phyloP scores from a whole-genome alignment of 2,113 vertebrate genomes.

The Coregonus clupeaformis region DNA sequence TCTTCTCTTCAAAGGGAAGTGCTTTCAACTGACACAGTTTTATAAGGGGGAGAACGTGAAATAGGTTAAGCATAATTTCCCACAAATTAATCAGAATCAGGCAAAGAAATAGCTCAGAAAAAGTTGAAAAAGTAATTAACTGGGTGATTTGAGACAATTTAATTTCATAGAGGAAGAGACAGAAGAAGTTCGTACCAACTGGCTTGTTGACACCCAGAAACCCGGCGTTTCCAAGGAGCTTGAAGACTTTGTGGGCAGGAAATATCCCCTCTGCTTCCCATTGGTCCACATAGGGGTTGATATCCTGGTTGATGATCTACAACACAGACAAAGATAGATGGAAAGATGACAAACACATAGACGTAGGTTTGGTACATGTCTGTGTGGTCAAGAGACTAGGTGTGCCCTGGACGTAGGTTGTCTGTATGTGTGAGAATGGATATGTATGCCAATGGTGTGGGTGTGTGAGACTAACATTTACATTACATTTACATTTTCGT shows the following conservation, averaged over 20 bases:
- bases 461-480: not conserved
- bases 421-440: not conserved
- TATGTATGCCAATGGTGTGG: not conserved
- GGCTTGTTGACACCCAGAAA: constrained; percentile 82
- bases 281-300: constrained; percentile 81
- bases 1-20: not conserved
- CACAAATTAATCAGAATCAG: no score
- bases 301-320: constrained; percentile 83
- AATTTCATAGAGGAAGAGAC: no score
- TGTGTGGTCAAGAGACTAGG: not conserved
- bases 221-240: constrained; percentile 78
- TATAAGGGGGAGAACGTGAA: no score
- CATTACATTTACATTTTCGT: no score
- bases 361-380: not conserved
- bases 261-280: constrained; percentile 82
- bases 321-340: constrained; percentile 29
- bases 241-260: constrained; percentile 78
- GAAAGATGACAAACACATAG: not conserved
- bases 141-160: no score
- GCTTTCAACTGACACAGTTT: no score
- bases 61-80: not conserved
- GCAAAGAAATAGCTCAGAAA: not conserved
- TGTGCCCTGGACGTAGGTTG: no score
- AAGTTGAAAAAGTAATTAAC: no score
- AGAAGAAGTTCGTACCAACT: constrained; percentile 64